Conservation (phyloP, 2,888 invertebrate species). For the Caenorhabditis afra region DNA sequence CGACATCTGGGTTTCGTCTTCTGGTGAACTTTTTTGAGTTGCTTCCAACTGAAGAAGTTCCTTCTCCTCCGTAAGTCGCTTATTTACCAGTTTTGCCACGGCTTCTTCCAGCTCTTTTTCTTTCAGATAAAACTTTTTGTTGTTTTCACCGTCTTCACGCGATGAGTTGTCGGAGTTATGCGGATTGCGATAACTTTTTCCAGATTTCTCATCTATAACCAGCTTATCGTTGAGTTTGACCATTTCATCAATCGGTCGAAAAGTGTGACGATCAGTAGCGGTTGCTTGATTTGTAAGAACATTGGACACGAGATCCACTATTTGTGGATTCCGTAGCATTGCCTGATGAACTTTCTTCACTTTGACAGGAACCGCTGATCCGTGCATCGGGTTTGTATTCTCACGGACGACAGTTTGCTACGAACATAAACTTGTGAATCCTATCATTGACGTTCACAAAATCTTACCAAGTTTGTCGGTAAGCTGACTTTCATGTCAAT, state of each 20-base stretch:
- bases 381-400: constrained; percentile 64
- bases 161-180: constrained; percentile 18
- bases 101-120: constrained; percentile 47
- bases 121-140: constrained; percentile 13
- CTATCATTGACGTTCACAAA: too few species aligned
- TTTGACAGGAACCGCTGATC: constrained; percentile 63
- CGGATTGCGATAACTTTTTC: too few species aligned
- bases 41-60: neutral
- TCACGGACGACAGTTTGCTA: constrained; percentile 54
- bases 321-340: constrained; percentile 20
- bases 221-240: constrained; percentile 12
- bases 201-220: neutral
- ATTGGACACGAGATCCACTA: constrained; percentile 1
- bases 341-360: constrained; percentile 45
- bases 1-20: neutral
- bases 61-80: constrained; percentile 28
- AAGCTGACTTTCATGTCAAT: constrained; percentile 62
- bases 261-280: neutral
- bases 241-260: constrained; percentile 25
- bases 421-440: constrained; percentile 8
- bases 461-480: constrained; percentile 65
- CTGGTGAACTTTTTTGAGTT: constrained; percentile 4
- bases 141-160: neutral
- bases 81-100: constrained; percentile 41
- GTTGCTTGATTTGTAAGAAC: constrained; percentile 16